phyloP scores from a whole-genome alignment of 1,140 invertebrate genomes.

The Drosophila parvula region DNA sequence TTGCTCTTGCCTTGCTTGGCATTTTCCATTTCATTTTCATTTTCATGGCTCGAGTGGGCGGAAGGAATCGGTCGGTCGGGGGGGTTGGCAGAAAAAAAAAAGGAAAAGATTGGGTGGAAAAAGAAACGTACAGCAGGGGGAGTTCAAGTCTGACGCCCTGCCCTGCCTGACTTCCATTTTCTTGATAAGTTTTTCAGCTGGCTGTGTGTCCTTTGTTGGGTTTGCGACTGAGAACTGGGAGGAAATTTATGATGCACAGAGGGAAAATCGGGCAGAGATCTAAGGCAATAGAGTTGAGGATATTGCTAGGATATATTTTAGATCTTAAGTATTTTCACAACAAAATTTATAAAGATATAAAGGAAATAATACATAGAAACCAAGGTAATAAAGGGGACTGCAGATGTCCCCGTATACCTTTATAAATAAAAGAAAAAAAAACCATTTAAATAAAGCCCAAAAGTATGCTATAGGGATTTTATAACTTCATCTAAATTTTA shows the following conservation, averaged over 20 bases:
- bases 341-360: too few species aligned
- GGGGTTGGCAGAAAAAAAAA: slow-evolving; percentile 19
- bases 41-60: slow-evolving; percentile 51
- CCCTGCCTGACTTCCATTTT: slow-evolving; percentile 70
- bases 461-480: neutral
- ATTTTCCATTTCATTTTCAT: slow-evolving; percentile 46
- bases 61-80: slow-evolving; percentile 28
- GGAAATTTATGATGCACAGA: slow-evolving; percentile 46
- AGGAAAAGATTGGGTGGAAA: neutral
- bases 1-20: slow-evolving; percentile 38
- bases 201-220: slow-evolving; percentile 51
- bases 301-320: too few species aligned
- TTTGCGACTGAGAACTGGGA: slow-evolving; percentile 34
- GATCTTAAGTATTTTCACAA: too few species aligned
- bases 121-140: slow-evolving; percentile 17
- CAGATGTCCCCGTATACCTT: too few species aligned
- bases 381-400: too few species aligned
- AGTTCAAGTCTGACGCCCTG: slow-evolving; percentile 33
- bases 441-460: neutral
- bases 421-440: too few species aligned
- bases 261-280: neutral
- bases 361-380: too few species aligned
- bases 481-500: accelerated
- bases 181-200: slow-evolving; percentile 71
- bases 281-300: too few species aligned